These are phyloP conservation scores for Lymantria dispar DNA, from an alignment of 2,888 invertebrate species.

Conservation along the genomic window DNA sequence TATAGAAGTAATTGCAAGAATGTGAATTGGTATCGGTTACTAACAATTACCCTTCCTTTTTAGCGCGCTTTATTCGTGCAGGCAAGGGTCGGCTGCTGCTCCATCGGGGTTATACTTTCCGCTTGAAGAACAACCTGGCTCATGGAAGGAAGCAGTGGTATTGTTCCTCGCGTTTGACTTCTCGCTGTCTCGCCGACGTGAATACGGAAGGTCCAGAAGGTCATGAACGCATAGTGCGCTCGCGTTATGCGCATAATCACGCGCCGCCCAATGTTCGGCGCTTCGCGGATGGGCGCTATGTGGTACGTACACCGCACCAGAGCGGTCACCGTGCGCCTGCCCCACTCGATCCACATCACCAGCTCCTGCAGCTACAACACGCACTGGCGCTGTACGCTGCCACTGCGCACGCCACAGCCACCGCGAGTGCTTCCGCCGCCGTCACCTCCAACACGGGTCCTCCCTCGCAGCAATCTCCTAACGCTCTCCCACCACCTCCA, in stretches of 20 bases:
- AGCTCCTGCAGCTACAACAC: slow-evolving; percentile 75
- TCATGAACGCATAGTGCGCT: slow-evolving; percentile 75
- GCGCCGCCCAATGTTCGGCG: slow-evolving; percentile 77
- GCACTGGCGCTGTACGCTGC: slow-evolving; percentile 75
- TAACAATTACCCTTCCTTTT: slow-evolving; percentile 32
- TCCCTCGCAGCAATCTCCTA: slow-evolving; percentile 54
- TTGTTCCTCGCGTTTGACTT: slow-evolving; percentile 74
- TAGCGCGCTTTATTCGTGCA: slow-evolving; percentile 77
- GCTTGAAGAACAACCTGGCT: slow-evolving; percentile 76
- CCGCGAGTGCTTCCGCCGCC: slow-evolving; percentile 57
- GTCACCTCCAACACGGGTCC: slow-evolving; percentile 44
- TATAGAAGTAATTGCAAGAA: neutral
- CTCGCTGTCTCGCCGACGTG: slow-evolving; percentile 75
- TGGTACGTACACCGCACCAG: slow-evolving; percentile 77
- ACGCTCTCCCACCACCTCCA: slow-evolving; percentile 48
- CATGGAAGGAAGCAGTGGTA: slow-evolving; percentile 79
- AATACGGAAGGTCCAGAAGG: slow-evolving; percentile 79
- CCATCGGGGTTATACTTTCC: slow-evolving; percentile 76
- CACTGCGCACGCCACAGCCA: slow-evolving; percentile 71
- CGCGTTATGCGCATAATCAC: slow-evolving; percentile 75
- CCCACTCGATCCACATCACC: slow-evolving; percentile 73
- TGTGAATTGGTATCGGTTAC: slow-evolving; percentile 10
- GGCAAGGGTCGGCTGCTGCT: slow-evolving; percentile 73
- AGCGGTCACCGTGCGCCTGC: slow-evolving; percentile 76
- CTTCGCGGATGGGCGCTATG: slow-evolving; percentile 75